Conservation (phyloP, 2,113 vertebrate genomes). For the Orientallactaga bullata region DNA sequence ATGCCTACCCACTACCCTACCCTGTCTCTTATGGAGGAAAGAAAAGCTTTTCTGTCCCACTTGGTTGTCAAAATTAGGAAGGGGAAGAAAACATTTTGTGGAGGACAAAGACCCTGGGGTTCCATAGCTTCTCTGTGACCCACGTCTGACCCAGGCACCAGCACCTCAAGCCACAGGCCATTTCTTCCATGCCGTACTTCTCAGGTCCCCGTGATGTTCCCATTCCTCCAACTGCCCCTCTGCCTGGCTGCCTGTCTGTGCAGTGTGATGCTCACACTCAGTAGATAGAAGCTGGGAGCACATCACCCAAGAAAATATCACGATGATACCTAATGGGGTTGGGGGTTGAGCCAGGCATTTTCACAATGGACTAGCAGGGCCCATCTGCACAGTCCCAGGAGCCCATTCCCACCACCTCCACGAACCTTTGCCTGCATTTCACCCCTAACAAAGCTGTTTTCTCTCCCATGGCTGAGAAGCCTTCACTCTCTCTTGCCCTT, state of each 20-base stretch:
- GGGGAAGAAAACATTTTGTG: not conserved
- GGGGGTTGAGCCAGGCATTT: not conserved
- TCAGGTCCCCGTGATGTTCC: not conserved
- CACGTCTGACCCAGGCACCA: not conserved
- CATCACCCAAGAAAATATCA: not conserved
- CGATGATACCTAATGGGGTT: not conserved
- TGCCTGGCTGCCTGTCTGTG: not conserved
- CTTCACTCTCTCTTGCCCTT: not conserved
- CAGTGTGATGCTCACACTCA: not conserved
- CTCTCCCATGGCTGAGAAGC: not conserved
- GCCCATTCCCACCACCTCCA: not conserved
- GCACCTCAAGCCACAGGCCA: not conserved
- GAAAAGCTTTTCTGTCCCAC: not conserved
- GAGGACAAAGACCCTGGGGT: not conserved
- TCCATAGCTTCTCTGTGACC: not conserved
- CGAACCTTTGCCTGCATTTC: not conserved
- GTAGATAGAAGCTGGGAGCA: not conserved
- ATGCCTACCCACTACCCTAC: not conserved
- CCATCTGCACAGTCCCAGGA: not conserved
- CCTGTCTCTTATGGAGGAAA: not conserved
- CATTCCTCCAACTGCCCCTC: not conserved
- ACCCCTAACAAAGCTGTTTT: not conserved
- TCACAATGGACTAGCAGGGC: not conserved
- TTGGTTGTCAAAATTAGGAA: not conserved
- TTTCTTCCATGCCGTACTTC: rapidly evolving